Evolutionary conservation across 2,113 vertebrate species (phyloP).

Genomic region (Hiodon tergisus): DNA sequence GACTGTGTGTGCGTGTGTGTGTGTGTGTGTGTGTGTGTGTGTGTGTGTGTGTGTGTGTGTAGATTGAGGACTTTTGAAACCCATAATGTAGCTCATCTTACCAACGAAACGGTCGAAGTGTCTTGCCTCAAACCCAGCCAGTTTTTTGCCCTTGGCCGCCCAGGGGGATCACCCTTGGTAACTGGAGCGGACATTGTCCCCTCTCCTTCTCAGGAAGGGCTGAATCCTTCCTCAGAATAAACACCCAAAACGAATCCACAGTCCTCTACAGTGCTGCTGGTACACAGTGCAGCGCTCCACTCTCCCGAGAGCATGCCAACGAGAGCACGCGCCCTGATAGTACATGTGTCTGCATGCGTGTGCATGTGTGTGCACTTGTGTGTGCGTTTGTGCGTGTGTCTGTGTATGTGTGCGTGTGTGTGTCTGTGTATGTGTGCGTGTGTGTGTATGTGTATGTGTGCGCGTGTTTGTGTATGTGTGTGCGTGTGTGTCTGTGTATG

Average conservation of each 20-base stretch:
- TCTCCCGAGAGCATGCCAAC: too few relatives aligned
- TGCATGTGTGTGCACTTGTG: not conserved
- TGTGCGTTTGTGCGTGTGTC: not conserved
- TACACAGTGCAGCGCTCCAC: too few relatives aligned
- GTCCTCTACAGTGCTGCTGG: too few relatives aligned
- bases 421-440: too few relatives aligned
- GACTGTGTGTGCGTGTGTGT: too few relatives aligned
- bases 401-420: not conserved
- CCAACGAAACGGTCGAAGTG: not conserved
- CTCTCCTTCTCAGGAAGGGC: not conserved
- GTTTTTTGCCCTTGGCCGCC: not conserved
- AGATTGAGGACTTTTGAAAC: too few relatives aligned
- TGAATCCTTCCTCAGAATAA: not conserved
- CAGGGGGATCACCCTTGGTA: not conserved
- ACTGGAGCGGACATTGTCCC: not conserved
- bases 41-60: too few relatives aligned
- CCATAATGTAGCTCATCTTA: not conserved
- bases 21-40: too few relatives aligned
- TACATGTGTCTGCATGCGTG: not conserved
- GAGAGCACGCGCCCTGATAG: too few relatives aligned
- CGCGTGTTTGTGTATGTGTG: too few relatives aligned
- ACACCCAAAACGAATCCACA: not conserved
- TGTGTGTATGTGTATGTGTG: too few relatives aligned
- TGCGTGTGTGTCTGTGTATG: too few relatives aligned
- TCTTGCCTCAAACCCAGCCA: not conserved